Evolutionary conservation across 1,140 invertebrate genomes (phyloP).

Genomic region (Gonatopus flavifemur): DNA sequence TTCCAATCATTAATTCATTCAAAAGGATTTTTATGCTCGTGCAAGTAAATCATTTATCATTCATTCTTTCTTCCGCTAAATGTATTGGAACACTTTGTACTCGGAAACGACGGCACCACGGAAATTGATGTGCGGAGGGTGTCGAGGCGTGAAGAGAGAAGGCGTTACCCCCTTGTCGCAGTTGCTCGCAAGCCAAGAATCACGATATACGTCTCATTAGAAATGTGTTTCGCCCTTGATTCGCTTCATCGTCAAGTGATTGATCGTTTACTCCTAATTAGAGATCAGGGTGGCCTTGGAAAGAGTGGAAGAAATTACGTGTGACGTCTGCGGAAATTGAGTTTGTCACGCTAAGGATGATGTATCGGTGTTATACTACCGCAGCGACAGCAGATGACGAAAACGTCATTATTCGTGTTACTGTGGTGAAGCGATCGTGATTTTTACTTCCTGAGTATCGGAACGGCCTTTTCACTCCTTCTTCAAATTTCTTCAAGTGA

Average conservation of each 20-base stretch:
- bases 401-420: too few relatives aligned
- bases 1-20: too few relatives aligned
- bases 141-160: neutral
- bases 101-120: neutral
- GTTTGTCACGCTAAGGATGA: constrained; percentile 26
- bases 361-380: constrained; percentile 33
- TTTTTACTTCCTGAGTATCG: too few relatives aligned
- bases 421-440: too few relatives aligned
- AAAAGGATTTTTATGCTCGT: too few relatives aligned
- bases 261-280: constrained; percentile 37
- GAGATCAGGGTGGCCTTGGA: constrained; percentile 23
- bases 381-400: constrained; percentile 29
- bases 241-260: constrained; percentile 18
- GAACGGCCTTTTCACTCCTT: too few relatives aligned
- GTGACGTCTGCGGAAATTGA: constrained; percentile 41
- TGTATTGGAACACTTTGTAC: too few relatives aligned
- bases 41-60: too few relatives aligned
- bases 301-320: constrained; percentile 39
- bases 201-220: constrained; percentile 20
- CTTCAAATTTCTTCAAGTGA: too few relatives aligned
- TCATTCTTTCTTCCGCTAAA: neutral
- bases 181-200: too few relatives aligned
- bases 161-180: too few relatives aligned
- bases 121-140: neutral
- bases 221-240: constrained; percentile 15